Conservation (phyloP, 2,797 vertebrate species). For the Hephaestus fuliginosus region DNA sequence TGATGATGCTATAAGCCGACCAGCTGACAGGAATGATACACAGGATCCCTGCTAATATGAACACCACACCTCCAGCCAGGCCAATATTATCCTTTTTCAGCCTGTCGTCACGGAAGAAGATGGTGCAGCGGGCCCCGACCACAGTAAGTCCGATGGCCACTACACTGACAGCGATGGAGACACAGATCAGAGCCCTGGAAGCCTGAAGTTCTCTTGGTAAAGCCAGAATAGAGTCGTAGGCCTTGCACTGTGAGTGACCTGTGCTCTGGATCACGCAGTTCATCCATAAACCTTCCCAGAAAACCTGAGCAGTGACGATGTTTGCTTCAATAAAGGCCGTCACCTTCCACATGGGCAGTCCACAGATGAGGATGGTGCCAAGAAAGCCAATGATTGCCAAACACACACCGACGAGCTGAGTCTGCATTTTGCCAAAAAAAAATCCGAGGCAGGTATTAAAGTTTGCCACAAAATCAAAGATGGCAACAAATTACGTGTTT, state of each 20-base stretch:
- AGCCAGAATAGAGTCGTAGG: constrained; percentile 83
- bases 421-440: constrained; percentile 66
- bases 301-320: constrained; percentile 84
- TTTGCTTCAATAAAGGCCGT: constrained; percentile 81
- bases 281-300: constrained; percentile 88
- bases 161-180: constrained; percentile 77
- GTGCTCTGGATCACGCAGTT: constrained; percentile 88
- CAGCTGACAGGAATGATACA: constrained; percentile 84
- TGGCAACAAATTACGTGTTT: background rate
- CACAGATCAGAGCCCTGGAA: constrained; percentile 79
- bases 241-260: constrained; percentile 82
- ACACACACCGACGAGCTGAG: constrained; percentile 77
- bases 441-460: background rate
- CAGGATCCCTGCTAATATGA: constrained; percentile 79
- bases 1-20: constrained; percentile 83
- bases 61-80: constrained; percentile 77
- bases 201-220: constrained; percentile 82
- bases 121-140: constrained; percentile 81
- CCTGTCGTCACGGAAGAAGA: constrained; percentile 73
- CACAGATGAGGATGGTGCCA: constrained; percentile 83
- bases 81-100: constrained; percentile 75
- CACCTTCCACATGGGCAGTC: constrained; percentile 86
- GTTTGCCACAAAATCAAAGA: background rate
- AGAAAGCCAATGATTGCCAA: constrained; percentile 82
- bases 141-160: constrained; percentile 81